These are phyloP conservation scores for Ceramica pisi DNA, from an alignment of 2,888 invertebrate genomes.

Conservation along the genomic window DNA sequence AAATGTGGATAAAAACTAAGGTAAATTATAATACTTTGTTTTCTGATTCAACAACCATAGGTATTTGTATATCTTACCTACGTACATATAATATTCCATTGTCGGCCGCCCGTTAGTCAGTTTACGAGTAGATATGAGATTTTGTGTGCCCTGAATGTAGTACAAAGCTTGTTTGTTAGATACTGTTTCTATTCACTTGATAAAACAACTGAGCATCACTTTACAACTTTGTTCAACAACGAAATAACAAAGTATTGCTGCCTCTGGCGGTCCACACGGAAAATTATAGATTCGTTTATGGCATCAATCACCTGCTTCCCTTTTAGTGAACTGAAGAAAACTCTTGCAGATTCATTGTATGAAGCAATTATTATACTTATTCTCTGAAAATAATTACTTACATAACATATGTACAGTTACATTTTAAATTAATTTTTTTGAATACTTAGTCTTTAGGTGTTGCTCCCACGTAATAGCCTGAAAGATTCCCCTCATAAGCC, in stretches of 20 bases:
- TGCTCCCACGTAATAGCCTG: not conserved
- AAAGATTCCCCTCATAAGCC: not conserved
- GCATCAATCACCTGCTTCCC: slow-evolving; percentile 20
- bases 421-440: not conserved
- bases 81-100: not conserved
- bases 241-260: slow-evolving; percentile 39
- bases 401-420: not conserved
- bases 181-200: slow-evolving; percentile 47
- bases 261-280: slow-evolving; percentile 23
- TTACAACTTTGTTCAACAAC: slow-evolving; percentile 53
- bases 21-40: not conserved
- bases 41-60: not conserved
- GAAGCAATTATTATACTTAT: not conserved
- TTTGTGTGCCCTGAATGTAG: slow-evolving; percentile 30
- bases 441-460: not conserved
- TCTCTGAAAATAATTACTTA: not conserved
- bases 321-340: not conserved
- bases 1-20: not conserved
- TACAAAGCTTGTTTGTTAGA: slow-evolving; percentile 40
- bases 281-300: slow-evolving; percentile 41
- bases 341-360: no score
- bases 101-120: slow-evolving; percentile 2
- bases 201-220: slow-evolving; percentile 53
- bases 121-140: slow-evolving; percentile 45
- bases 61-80: not conserved